Percentiles rank a stretch among this genome's conserved stretches.
These are phyloP conservation scores for Zoanthus gigantus DNA, from an alignment of 92 coral and sea anemone genomes.

Conservation along the genomic window DNA sequence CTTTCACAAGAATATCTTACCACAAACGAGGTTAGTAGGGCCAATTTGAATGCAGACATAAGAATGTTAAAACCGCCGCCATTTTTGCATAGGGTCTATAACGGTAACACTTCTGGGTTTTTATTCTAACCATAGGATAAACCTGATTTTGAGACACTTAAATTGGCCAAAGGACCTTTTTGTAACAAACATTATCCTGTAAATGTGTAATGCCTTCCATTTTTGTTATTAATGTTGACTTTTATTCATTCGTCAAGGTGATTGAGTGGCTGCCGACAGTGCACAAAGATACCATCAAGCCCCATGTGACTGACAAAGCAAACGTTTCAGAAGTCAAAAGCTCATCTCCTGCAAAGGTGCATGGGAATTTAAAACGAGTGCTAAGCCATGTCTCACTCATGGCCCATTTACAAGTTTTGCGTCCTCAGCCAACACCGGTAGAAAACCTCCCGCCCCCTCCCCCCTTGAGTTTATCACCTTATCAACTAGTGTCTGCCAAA, in stretches of 20 bases:
- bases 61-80: too few relatives aligned
- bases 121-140: too few relatives aligned
- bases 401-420: slow-evolving; percentile 85
- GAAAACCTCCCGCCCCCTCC: slow-evolving; percentile 94
- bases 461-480: slow-evolving; percentile 93
- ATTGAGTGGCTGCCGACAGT: slow-evolving; percentile 94
- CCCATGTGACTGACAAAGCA: slow-evolving; percentile 66
- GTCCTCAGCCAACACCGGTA: slow-evolving; percentile 80
- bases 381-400: slow-evolving; percentile 92
- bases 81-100: too few relatives aligned
- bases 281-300: slow-evolving; percentile 79
- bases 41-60: too few relatives aligned
- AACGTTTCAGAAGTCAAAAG: slow-evolving; percentile 67
- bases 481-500: slow-evolving; percentile 89
- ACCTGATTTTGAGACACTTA: too few relatives aligned
- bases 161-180: too few relatives aligned
- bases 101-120: too few relatives aligned
- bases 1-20: too few relatives aligned
- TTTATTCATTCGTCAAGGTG: slow-evolving; percentile 55
- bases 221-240: not conserved
- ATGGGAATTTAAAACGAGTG: slow-evolving; percentile 77
- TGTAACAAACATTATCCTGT: too few relatives aligned
- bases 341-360: slow-evolving; percentile 70
- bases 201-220: too few relatives aligned
- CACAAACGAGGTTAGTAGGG: too few relatives aligned